Evolutionary conservation across 2,888 invertebrate genomes (phyloP), one percentile per base, ranked within the genome.

Genomic region (Fragum whitleyi): DNA sequence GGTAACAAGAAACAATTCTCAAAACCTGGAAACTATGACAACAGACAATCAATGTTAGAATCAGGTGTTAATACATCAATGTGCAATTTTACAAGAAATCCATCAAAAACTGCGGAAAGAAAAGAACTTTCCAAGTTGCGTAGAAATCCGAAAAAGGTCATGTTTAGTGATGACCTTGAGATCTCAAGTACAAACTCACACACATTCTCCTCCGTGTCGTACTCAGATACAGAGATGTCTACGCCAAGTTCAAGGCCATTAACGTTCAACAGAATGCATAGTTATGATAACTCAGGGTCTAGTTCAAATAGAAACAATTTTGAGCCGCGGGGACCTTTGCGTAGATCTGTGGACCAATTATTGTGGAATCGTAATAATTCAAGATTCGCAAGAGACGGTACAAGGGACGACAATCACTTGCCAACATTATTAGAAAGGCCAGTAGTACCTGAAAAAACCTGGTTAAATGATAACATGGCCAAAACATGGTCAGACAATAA

Each of bases 131-230:
- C 77, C 9, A 85, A 79, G 71, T 32, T 83, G 21, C 61, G 74
- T 9, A 78, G 67, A 68, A 73, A 67, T 36, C 80, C 57, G 19
- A 83, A 85, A 53, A 75, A 75, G 16, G 85, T 85, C 26, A 82
- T 85, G 81, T 85, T 85, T 71, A 85, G 85, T 79, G 85, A 85
- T 73, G 82, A 85, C 80, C 79, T 85, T 78, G 77, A 85, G 73
- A 74, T 69, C 62, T 78, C 79, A 21, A 82, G 81, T 75, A 81
- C 77, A 42, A 77, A 70, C 76, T 85, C 79, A 71, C 81, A 77
- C 67, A 74, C 81, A 26, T 61, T 84, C 29, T 76, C 79, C 19
- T 59, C 65, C 14, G 51, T 74, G 36, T 74, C 79, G 21, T 69
- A 23, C 59, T 72, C 84, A 39, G 84, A 84, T n/a, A 32, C 62